Base-by-base conservation (phyloP, 1,140 invertebrate species). In the Drosophila pallidifrons region DNA sequence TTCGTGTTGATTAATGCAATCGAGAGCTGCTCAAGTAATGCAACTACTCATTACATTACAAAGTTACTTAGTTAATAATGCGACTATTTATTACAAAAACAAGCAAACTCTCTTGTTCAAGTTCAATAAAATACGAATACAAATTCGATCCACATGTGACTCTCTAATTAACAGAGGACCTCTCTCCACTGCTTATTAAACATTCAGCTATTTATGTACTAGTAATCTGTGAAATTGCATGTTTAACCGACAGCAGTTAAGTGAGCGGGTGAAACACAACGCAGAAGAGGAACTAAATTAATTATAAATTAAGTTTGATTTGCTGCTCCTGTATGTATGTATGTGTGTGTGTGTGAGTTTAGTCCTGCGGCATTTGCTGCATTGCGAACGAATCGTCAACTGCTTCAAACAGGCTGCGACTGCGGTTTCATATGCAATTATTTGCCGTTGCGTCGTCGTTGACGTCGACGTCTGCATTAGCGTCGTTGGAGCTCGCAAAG, bases 341-440 rank as follows among this genome's bases (percentile, higher is more conserved):
- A 46, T 58, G 32, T 57, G 63, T 15, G 11, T 76, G 63, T 46
- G 52, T 20, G 38, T 66, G n/a, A 57, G 41, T 46, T 10, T 11
- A 52, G 47, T 69, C 52, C 60, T 80, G 81, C 49, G 77, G 73
- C 73, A 70, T 8, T 58, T 32, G 60, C 60, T 38, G 57, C 70
- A 63, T 38, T 69, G 76, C 58, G 64, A 16, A 43, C 47, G 75
- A 79, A 72, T 75, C 77, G 81, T 79, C 85, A 88, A 88, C 85
- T 79, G 85, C 75, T 79, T 80, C 66, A 64, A 77, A 71, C 76
- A 63, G 66, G 66, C 68, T 74, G 85, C 69, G 78, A 77, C 75
- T 89, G 85, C 75, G 85, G 85, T 89, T 89, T 89, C 81, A 89
- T 89, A 85, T 85, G 85, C 81, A 89, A 89, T 89, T 89, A 89